Base-by-base conservation (phyloP, 2,797 vertebrate species). In the Craterocephalus amniculus region DNA sequence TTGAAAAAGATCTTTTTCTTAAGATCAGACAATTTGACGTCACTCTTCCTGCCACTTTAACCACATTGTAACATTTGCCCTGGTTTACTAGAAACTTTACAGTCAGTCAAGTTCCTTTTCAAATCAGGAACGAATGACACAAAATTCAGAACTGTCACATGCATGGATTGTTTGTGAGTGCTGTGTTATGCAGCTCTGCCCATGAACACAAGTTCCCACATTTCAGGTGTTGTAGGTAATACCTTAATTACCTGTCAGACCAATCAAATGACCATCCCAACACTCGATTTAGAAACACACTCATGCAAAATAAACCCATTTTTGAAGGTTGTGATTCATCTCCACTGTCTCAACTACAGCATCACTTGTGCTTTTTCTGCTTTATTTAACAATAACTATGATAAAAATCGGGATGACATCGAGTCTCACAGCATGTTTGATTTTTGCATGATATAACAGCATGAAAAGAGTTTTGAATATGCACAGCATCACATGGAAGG, bases 401-500 rank as follows among this genome's bases (percentile, higher is more conserved):
- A 78, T 14, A 54, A 48, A 51, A 58, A 63, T 40, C 69, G 57
- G n/a, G 52, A 14, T 62, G 78, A 78, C 71, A 71, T 65, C 2
- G 1, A 54, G 63, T 57, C 52, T 72, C 58, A 20, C 6, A 22
- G 54, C 6, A 20, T 27, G 54, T 67, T 58, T 65, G 58, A 80
- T 56, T 72, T 72, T 72, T 73, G 73, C 55, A 14, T 74, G 78
- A 79, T 56, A 67, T 63, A 60, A 73, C 72, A 63, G 2, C 0
- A 58, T 65, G 72, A 61, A 73, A 78, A 73, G 38, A 18, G 58
- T 61, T 70, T 24, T 38, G 58, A 60, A 49, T 43, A 83, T 65
- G 36, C 65, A 69, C 27, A 26, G 27, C 49, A 63, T 87, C 83
- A 87, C 83, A 72, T 63, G 75, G 52, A 49, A 29, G 70, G n/a